Conservation (phyloP, 1,140 invertebrate species). For the Drosophila nebulosa region DNA sequence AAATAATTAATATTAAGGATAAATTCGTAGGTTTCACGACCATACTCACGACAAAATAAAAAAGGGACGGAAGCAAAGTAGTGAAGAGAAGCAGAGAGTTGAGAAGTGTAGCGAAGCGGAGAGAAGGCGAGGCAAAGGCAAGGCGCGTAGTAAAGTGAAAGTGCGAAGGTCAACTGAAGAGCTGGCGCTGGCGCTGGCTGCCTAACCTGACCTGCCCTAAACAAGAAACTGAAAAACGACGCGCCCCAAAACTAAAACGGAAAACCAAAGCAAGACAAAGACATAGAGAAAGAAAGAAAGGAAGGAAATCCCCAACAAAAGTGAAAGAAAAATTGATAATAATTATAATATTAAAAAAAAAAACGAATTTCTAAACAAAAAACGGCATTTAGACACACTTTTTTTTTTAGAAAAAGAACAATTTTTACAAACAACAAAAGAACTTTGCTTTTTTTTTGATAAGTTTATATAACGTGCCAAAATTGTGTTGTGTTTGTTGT, state of each 20-base stretch:
- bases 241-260: constrained; percentile 34
- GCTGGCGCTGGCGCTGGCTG: constrained; percentile 28
- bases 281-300: background rate
- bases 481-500: background rate
- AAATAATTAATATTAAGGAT: constrained; percentile 20
- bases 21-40: constrained; percentile 69
- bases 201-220: constrained; percentile 63
- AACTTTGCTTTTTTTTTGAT: background rate
- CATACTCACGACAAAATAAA: background rate
- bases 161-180: constrained; percentile 73
- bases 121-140: constrained; percentile 23
- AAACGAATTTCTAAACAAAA: constrained; percentile 30
- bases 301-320: background rate
- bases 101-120: background rate
- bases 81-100: background rate
- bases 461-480: background rate
- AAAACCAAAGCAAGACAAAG: too few relatives aligned
- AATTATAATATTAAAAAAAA: background rate
- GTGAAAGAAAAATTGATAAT: background rate
- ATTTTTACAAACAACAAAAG: constrained; percentile 33
- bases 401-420: constrained; percentile 1
- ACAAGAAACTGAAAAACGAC: constrained; percentile 32
- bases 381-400: constrained; percentile 1
- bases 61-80: background rate
- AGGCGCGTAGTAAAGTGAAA: constrained; percentile 77